Conservation (phyloP, 2,888 invertebrate species). For the Meiosimyza platycephala region DNA sequence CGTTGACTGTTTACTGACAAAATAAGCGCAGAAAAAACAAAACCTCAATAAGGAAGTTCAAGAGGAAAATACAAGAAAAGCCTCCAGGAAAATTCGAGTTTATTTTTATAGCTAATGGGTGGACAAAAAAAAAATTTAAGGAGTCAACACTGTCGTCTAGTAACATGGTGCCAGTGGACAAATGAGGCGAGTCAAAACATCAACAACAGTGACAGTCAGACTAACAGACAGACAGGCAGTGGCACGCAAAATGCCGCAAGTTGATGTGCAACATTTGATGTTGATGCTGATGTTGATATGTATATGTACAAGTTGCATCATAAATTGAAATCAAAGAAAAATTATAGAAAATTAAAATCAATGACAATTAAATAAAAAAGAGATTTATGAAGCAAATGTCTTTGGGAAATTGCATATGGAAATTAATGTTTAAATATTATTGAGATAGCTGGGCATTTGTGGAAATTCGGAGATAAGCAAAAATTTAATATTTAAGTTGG, state of each 20-base stretch:
- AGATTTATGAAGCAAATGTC: too few species aligned
- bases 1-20: too few species aligned
- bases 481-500: too few species aligned
- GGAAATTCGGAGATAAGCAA: too few species aligned
- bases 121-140: background rate
- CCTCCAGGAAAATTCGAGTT: too few species aligned
- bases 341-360: background rate
- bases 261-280: background rate
- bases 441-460: too few species aligned
- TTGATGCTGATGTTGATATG: too few species aligned
- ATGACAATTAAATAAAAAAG: background rate
- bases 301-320: too few species aligned
- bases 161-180: background rate
- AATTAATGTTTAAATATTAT: too few species aligned
- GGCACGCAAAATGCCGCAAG: conserved; percentile 1
- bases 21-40: background rate
- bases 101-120: conserved; percentile 1
- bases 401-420: too few species aligned
- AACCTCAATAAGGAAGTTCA: conserved; percentile 22
- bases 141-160: background rate
- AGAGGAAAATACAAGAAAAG: background rate
- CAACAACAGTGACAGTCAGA: background rate
- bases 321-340: background rate
- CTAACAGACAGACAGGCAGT: background rate
- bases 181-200: background rate